Evolutionary conservation across 2,888 invertebrate genomes (phyloP).

Genomic region (Dyspetes luteomarginatus): DNA sequence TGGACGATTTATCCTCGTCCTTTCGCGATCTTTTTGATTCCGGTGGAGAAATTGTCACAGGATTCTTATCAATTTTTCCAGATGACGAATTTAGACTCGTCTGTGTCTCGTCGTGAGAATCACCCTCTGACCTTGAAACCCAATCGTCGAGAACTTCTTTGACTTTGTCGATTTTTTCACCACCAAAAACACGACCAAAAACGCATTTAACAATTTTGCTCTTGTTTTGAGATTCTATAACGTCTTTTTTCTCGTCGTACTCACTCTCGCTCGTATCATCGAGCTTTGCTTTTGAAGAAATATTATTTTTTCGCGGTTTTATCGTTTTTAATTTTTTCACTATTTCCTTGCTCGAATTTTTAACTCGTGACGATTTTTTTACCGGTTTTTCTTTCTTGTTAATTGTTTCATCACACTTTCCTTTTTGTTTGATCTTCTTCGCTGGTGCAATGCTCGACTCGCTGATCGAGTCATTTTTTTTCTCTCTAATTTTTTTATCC

Average conservation of each 20-base stretch:
- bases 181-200: constrained; percentile 79
- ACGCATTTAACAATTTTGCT: constrained; percentile 80
- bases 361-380: constrained; percentile 39
- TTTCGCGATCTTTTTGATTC: constrained; percentile 49
- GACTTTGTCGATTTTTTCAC: constrained; percentile 79
- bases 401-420: constrained; percentile 24
- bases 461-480: background rate
- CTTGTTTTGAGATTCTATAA: constrained; percentile 73
- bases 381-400: constrained; percentile 22
- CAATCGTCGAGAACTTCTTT: constrained; percentile 80
- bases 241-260: constrained; percentile 65
- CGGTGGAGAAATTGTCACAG: constrained; percentile 13
- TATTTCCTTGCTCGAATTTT: constrained; percentile 11
- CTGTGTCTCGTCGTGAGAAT: constrained; percentile 69
- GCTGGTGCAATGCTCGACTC: background rate
- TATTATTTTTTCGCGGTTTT: constrained; percentile 50
- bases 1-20: constrained; percentile 21
- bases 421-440: constrained; percentile 32
- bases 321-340: constrained; percentile 39
- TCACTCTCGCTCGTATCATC: constrained; percentile 74
- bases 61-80: constrained; percentile 34
- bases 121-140: constrained; percentile 79
- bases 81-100: constrained; percentile 3
- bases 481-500: too few relatives aligned
- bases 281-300: constrained; percentile 32